phyloP scores from a whole-genome alignment of 2,113 vertebrate genomes.

The Geococcyx californianus region DNA sequence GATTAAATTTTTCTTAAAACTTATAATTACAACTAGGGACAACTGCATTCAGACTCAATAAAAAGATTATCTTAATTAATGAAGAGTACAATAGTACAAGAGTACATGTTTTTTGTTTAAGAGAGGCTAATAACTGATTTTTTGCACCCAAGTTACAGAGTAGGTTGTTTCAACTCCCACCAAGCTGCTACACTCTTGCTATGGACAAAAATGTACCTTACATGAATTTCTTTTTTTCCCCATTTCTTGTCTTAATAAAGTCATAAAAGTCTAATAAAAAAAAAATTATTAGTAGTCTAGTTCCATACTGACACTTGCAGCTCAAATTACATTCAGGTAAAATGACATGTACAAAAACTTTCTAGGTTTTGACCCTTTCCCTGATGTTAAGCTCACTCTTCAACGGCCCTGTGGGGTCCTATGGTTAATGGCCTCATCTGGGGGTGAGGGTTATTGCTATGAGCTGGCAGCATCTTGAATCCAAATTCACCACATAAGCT shows the following conservation, averaged over 20 bases:
- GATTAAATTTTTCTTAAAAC: neutral
- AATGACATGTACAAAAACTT: neutral
- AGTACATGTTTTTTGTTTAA: neutral
- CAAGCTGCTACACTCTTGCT: neutral
- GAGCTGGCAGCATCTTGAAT: neutral
- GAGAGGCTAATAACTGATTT: neutral
- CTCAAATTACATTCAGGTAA: neutral
- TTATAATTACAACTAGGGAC: neutral
- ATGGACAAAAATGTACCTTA: neutral
- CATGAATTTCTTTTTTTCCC: neutral
- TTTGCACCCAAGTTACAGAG: neutral
- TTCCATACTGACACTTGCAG: neutral
- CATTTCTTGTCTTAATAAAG: neutral
- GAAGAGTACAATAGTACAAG: neutral
- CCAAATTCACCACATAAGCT: neutral
- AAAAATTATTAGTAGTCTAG: neutral
- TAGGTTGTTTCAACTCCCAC: neutral
- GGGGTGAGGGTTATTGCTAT: neutral
- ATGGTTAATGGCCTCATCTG: neutral
- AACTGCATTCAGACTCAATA: neutral
- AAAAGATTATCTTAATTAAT: neutral
- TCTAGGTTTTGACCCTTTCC: neutral
- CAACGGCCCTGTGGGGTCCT: neutral
- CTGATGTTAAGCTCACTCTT: fast-evolving
- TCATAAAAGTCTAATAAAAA: neutral